Percentiles rank a stretch among this genome's conserved stretches.
Evolutionary conservation across 2,888 invertebrate species (phyloP).

Genomic region (Cloeon dipterum): DNA sequence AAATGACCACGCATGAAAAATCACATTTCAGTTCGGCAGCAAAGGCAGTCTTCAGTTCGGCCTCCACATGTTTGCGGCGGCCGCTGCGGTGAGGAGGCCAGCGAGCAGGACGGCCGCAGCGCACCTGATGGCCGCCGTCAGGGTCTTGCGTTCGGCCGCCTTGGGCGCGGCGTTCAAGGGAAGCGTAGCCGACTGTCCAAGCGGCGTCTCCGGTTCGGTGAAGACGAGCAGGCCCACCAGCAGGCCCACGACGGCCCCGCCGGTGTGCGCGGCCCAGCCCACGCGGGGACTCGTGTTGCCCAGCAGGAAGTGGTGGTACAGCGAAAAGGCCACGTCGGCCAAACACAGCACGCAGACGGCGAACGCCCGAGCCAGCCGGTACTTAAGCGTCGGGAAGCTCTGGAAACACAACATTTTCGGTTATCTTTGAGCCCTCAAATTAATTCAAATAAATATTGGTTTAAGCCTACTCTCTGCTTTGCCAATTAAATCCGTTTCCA

Average conservation of each 20-base stretch:
- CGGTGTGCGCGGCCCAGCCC: slow-evolving; percentile 46
- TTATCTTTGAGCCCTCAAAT: no score
- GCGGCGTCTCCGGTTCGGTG: slow-evolving; percentile 14
- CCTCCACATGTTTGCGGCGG: slow-evolving; percentile 4
- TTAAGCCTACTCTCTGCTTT: no score
- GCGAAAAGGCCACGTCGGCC: slow-evolving; percentile 35
- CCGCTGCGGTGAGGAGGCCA: slow-evolving; percentile 5
- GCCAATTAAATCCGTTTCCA: no score
- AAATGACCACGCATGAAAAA: no score
- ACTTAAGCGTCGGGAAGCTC: slow-evolving; percentile 19
- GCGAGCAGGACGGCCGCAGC: slow-evolving; percentile 4
- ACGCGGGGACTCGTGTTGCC: slow-evolving; percentile 22
- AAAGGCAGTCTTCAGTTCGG: no score
- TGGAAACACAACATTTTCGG: no score
- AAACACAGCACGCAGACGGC: slow-evolving; percentile 36
- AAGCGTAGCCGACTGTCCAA: background rate
- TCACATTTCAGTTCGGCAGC: no score
- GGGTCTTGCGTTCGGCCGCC: background rate
- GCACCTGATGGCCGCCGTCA: slow-evolving; percentile 2
- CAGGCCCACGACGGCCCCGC: slow-evolving; percentile 42
- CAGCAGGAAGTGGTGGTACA: slow-evolving; percentile 21
- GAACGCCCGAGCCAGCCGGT: slow-evolving; percentile 17
- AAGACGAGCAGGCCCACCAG: slow-evolving; percentile 35
- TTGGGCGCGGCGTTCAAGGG: background rate
- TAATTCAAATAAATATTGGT: no score